Base-by-base conservation (phyloP, 2,888 invertebrate species). In the Lamellibrachia columna region DNA sequence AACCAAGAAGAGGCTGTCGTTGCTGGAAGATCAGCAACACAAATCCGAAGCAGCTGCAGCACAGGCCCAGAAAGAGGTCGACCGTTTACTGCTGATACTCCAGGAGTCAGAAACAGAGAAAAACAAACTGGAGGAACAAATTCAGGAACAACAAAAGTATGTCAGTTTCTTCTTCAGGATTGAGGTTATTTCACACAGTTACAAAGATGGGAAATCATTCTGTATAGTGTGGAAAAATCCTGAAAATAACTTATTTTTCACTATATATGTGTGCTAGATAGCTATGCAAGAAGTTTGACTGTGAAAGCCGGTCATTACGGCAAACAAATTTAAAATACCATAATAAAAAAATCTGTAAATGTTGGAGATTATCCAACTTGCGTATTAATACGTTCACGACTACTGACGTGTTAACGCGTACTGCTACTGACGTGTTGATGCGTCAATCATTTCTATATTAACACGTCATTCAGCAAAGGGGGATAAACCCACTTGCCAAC, bases 21-120 rank as follows among this genome's bases (percentile, higher is more conserved):
- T 75, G 75, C 91, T 93, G 58, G 90, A 93, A 60, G 91, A 90
- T 52, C 90, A 93, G 58, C 60, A 93, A 11, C 60, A 93, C 28
- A 94, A 94, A n/a, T 92, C 93, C 91, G 91, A 94, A 90, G 94
- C 94, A 53, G 95, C 96, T 92, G 94, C 95, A 40, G 94, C 92
- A 22, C 94, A 95, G 90, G 94, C 95, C 22, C 95, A 95, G 93
- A 93, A 94, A 4, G 97, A 97, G 93, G 96, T 97, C 15, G 97
- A 97, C 92, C 95, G 96, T 92, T 94, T 97, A 93, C 95, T 97
- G 92, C 95, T 95, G 75, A 96, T 97, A 94, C 95, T 97, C 53
- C 95, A 96, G 92, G 95, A 95, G 6, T 93, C 96, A 93, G 97
- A 97, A 93, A 95, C 95, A 90, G 97, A 97, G 93, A 96, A 96